Base-by-base conservation (phyloP, 2,113 vertebrate genomes). In the Takifugu bimaculatus region DNA sequence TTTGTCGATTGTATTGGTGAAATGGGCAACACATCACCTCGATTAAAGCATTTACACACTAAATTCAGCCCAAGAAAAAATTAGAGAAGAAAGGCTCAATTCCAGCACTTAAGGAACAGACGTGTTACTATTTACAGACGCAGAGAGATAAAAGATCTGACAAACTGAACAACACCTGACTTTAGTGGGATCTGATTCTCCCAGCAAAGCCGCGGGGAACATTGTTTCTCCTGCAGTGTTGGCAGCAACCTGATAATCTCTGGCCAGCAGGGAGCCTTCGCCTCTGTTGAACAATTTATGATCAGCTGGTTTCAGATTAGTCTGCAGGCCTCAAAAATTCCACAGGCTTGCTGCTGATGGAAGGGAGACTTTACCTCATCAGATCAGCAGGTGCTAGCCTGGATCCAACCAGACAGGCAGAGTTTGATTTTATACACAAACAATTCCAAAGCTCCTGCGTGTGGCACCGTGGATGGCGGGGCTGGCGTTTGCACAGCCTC, bases 341-440 rank as follows among this genome's bases (percentile, higher is more conserved):
- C 74, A 57, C 59, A 61, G 44, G 50, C 50, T 56, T 43, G 61
- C 80, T 78, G 55, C 79, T 66, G 75, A 84, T 65, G 60, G 77
- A 78, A 65, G 64, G 60, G 54, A 82, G 71, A 68, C 57, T 74
- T 74, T 60, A 54, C 53, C 71, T 71, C 60, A 78, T 87, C 79
- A 85, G 68, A 79, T 83, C 85, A 72, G 83, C 87, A 83, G 85
- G 86, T 82, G 79, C 61, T 49, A 51, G 4, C 59, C 39, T 74
- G 49, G 54, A 29, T 59, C 68, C 70, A 75, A 81, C 62, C 52
- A 84, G 72, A 71, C 60, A 44, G 45, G 51, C 59, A 68, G 56
- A 47, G 42, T 68, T 45, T 32, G 67, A 32, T 26, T 26, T 43
- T 29, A 12, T 6, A 28, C 68, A 47, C 57, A n/a, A 20, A n/a